Evolutionary conservation across 2,888 invertebrate genomes (phyloP), one percentile per base, ranked within the genome.

Genomic region (Cerceris ruficornis): DNA sequence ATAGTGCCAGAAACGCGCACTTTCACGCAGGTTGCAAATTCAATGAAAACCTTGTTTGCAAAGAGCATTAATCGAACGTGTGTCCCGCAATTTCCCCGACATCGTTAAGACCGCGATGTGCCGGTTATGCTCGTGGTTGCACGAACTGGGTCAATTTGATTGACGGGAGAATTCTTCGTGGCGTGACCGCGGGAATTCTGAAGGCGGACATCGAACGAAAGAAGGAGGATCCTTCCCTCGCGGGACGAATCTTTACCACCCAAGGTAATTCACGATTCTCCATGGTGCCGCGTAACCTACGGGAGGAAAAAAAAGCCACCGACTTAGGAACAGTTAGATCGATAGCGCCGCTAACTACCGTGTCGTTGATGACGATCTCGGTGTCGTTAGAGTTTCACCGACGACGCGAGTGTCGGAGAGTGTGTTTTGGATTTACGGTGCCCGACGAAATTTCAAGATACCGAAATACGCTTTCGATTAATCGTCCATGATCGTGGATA

Each of bases 71-170:
- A 2, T 28, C 28, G 28, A 54, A 54, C 54, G n/a, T 69, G 71
- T 72, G 52, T 66, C 52, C 42, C 11, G 67, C 46, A 73, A 76
- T 82, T 82, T 80, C 55, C 75, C 55, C 49, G 64, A 57, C 73
- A 54, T 41, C 57, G 64, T 46, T n/a, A 50, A 50, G 41, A 42
- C 57, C 59, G 50, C 39, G 68, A 81, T 57, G 64, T 70, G 72
- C 72, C 62, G 73, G 60, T 76, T 83, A 74, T 69, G 54, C 52
- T 62, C 75, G 69, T 74, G 73, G 57, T 76, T 72, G 79, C 84
- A 83, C 79, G 81, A 83, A 84, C 83, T 84, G 72, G 84, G 83
- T 83, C 82, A 82, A 64, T 85, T 80, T 84, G 84, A 84, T 82
- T 85, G 84, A 82, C 80, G 68, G 75, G 61, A 73, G 76, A 80